These are phyloP conservation scores for Lates japonicus DNA, from an alignment of 2,797 vertebrate genomes.

Conservation along the genomic window DNA sequence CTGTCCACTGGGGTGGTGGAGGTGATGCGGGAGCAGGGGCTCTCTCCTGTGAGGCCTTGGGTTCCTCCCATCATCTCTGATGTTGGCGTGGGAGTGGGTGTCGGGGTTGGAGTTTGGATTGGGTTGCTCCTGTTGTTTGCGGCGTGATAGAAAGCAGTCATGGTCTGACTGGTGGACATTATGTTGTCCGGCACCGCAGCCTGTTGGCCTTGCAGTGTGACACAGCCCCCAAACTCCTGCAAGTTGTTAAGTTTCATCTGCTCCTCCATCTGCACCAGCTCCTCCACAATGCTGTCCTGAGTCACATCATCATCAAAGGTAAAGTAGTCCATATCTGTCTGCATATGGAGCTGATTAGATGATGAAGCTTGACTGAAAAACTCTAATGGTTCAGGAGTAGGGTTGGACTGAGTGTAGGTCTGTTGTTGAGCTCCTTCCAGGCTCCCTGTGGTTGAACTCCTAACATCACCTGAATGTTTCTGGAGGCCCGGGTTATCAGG, in stretches of 20 bases:
- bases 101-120: conserved; percentile 90
- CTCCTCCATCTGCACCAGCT: conserved; percentile 98
- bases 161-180: conserved; percentile 84
- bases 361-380: conserved; percentile 87
- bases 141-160: conserved; percentile 88
- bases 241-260: conserved; percentile 95
- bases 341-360: conserved; percentile 88
- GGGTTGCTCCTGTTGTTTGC: conserved; percentile 90
- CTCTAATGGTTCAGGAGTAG: conserved; percentile 66
- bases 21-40: conserved; percentile 92
- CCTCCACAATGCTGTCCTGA: conserved; percentile 99
- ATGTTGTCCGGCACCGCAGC: conserved; percentile 81
- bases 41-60: conserved; percentile 91
- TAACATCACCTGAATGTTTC: conserved; percentile 84
- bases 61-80: conserved; percentile 92
- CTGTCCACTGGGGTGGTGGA: conserved; percentile 96
- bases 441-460: conserved; percentile 83
- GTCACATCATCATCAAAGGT: conserved; percentile 97
- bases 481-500: conserved; percentile 77
- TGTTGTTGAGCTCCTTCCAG: conserved; percentile 84
- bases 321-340: conserved; percentile 92
- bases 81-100: conserved; percentile 92
- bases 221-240: conserved; percentile 87
- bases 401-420: conserved; percentile 64
- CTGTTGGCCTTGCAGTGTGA: conserved; percentile 87